These are phyloP conservation scores for human DNA, from an alignment of 2,113 vertebrate genomes.

Conservation along the genomic window GRCh38 chr3:177633001-177633500, in stretches of 20 bases:
- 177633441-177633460: constrained; percentile 3
- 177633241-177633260: neutral
- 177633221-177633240: neutral
- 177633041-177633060: neutral
- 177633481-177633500: constrained; percentile 19
- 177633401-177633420: neutral
- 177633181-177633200: neutral
- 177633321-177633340: neutral
- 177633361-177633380: neutral
- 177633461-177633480: neutral
- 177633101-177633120: neutral
- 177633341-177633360: constrained; percentile 28
- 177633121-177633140: neutral
- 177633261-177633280: neutral
- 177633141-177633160: neutral
- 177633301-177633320: neutral
- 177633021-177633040: constrained; percentile 13
- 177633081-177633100: neutral
- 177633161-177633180: neutral
- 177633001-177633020: too few relatives aligned
- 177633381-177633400: constrained; percentile 10
- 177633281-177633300: neutral
- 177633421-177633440: constrained; percentile 14
- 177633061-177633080: neutral
- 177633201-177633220: neutral